Base-by-base conservation (phyloP, 2,113 vertebrate genomes). In the Marmota flaviventris region DNA sequence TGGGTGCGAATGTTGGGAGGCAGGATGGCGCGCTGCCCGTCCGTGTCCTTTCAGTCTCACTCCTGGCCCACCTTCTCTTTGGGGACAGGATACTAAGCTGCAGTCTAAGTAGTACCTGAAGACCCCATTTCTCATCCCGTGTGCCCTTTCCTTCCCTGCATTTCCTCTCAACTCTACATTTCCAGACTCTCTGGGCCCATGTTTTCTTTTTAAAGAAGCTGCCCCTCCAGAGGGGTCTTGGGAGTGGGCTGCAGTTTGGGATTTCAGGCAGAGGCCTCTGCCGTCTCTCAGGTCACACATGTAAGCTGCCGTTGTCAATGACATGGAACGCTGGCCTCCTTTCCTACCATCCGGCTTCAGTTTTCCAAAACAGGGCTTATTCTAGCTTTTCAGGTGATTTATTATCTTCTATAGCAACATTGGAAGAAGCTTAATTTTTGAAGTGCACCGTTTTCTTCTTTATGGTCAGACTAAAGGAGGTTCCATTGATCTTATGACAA, bases 371-470 rank as follows among this genome's bases (percentile, higher is more conserved):
- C 88, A 16, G 22, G 37, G 12, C 39, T 29, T 86, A 58, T 85
- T 87, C 58, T 51, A 2, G 83, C 34, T 85, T 51, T n/a, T 29
- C 90, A 89, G 37, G 56, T 42, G 75, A 85, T 92, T 95, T 93
- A 58, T 84, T 72, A 13, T 93, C 70, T 91, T 72, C 34, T 58
- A 0, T 18, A 82, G 39, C 78, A 10, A 2, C 29, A 32, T 72
- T 95, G 53, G 86, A 76, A 86, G 94, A 53, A 95, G 79, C 89
- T 87, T 95, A n/a, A 81, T 87, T 95, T 93, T 89, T 70, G 25
- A 84, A 87, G 58, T 22, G 37, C 58, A 56, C 22, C 18, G 37
- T 84, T 67, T 77, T 87, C 24, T 84, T 94, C 88, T 83, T 91
- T 70, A 70, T 51, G 86, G 82, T 79, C 70, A 69, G 58, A 73